A percentile compares a stretch with the other conserved stretches of the same genome.
Conservation (phyloP, 2,888 invertebrate genomes). For the Chrysina gloriosa region DNA sequence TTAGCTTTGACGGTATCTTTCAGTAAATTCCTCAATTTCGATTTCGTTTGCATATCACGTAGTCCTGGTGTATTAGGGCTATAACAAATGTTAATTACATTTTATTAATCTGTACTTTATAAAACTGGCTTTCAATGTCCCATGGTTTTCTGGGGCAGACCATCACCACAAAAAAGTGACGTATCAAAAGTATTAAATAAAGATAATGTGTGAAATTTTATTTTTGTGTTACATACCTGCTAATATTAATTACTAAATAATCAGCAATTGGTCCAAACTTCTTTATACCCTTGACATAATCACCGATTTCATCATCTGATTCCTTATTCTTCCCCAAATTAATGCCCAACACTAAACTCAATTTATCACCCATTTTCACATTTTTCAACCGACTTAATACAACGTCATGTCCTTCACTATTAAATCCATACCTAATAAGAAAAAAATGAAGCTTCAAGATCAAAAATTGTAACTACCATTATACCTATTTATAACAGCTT, state of each 20-base stretch:
- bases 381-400: constrained; percentile 76
- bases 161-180: no score
- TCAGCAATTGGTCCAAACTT: constrained; percentile 88
- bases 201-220: constrained; percentile 9
- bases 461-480: neutral
- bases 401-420: constrained; percentile 89
- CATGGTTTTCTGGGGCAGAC: no score
- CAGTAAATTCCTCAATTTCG: constrained; percentile 78
- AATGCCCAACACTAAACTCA: constrained; percentile 79
- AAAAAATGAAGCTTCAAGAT: constrained; percentile 3
- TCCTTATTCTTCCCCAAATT: constrained; percentile 97
- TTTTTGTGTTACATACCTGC: constrained; percentile 69
- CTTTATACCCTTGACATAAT: constrained; percentile 88
- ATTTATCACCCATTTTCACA: constrained; percentile 68
- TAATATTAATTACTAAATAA: constrained; percentile 96
- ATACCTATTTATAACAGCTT: constrained; percentile 91
- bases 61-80: constrained; percentile 97
- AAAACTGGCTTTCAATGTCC: no score
- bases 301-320: constrained; percentile 77
- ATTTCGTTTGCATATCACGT: constrained; percentile 82
- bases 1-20: constrained; percentile 72
- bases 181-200: neutral
- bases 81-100: constrained; percentile 56
- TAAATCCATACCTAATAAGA: constrained; percentile 84
- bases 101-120: no score